Evolutionary conservation across 2,797 vertebrate genomes (phyloP), one percentile per base, ranked within the genome.

Genomic region (Rhabdomys pumilio): DNA sequence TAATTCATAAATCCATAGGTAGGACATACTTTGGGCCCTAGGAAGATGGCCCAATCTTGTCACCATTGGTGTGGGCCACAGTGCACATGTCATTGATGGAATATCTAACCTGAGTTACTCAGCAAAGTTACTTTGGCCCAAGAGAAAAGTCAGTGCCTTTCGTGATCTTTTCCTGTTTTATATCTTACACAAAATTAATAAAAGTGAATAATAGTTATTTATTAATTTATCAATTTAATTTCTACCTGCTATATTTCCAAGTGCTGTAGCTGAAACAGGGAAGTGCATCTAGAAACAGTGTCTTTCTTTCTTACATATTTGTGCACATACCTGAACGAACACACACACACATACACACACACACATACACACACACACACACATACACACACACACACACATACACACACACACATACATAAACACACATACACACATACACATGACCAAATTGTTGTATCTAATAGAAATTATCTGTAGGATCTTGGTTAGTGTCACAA

Each of bases 81-180:
- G 34, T 61, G 69, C 69, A 53, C 26, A 69, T 31, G 38, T 55
- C 14, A 4, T 29, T 72, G 91, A 88, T 90, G 91, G 89, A 93
- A 93, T 65, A 75, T 91, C 34, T 59, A 79, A 83, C 61, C 50
- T 86, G 75, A 90, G 22, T 61, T 94, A 19, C 41, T 75, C 75
- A 77, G 7, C 76, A 73, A 77, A 94, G 47, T 19, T 47, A 67
- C 61, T 89, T 87, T 87, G 83, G 65, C 65, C 10, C 2, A 84
- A 67, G 38, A 97, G 65, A 14, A 82, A 89, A 89, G 80, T 67
- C 6, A 9, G 7, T 61, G 14, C n/a, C 13, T 83, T 81, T 11
- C 77, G 69, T 76, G n/a, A 76, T 77, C 1, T 29, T 47, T 53
- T 1, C 20, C 3, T 61, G 53, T 63, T 73, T 22, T 41, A 2